phyloP scores from a whole-genome alignment of 2,888 invertebrate species.

The Agrotis segetum region DNA sequence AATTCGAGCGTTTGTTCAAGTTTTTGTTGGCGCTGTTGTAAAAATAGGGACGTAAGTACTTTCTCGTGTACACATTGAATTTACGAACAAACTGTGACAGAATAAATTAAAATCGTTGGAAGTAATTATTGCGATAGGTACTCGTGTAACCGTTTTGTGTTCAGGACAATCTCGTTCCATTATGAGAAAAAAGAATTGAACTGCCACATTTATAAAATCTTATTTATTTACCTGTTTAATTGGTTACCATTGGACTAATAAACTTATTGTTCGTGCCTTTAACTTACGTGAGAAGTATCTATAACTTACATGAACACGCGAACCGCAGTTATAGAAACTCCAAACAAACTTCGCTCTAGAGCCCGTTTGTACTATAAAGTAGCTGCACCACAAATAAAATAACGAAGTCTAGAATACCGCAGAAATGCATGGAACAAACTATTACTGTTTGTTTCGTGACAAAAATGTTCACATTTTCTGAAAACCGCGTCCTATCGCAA shows the following conservation, averaged over 20 bases:
- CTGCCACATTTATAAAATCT: background rate
- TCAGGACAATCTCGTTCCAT: background rate
- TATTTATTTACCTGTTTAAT: too few species aligned
- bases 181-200: background rate
- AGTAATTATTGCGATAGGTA: background rate
- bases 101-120: constrained; percentile 22
- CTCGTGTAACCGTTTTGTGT: background rate
- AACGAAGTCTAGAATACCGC: constrained; percentile 17
- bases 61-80: constrained; percentile 22
- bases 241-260: too few species aligned
- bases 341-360: constrained; percentile 14
- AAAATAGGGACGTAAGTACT: constrained; percentile 41
- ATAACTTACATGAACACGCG: background rate
- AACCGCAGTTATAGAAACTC: constrained; percentile 9
- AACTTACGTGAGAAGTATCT: background rate
- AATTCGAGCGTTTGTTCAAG: constrained; percentile 31
- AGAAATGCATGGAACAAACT: constrained; percentile 11
- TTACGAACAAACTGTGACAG: background rate
- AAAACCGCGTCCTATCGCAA: constrained; percentile 11
- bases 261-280: background rate
- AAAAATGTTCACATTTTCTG: constrained; percentile 35
- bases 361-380: background rate
- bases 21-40: constrained; percentile 30
- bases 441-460: constrained; percentile 10
- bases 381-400: constrained; percentile 5